Evolutionary conservation across 2,113 vertebrate species (phyloP).

Genomic region (Datnioides undecimradiatus): DNA sequence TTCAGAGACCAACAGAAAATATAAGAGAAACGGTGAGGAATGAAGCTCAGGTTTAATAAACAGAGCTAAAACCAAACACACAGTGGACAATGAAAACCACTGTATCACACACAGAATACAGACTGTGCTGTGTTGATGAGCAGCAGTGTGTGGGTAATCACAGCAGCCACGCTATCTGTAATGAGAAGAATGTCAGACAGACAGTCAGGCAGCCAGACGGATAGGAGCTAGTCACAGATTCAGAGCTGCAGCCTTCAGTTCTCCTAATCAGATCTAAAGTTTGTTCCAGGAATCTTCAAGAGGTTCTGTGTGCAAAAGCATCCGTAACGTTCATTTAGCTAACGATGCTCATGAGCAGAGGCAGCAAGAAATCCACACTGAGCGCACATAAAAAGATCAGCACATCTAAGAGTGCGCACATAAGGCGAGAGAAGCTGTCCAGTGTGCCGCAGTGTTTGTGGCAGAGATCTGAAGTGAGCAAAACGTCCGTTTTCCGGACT

Average conservation of each 20-base stretch:
- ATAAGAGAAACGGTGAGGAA: neutral
- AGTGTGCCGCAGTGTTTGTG: neutral
- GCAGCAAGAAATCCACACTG: conserved; percentile 7
- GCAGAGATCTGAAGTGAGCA: neutral
- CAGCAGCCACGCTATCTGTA: conserved; percentile 57
- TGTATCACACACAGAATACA: conserved; percentile 25
- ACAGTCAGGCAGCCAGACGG: conserved; percentile 26
- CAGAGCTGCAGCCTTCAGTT: neutral
- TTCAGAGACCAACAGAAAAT: neutral
- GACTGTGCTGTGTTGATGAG: conserved; percentile 52
- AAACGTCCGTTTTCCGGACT: neutral
- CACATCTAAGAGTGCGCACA: neutral
- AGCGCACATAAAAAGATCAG: neutral
- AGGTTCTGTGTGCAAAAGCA: neutral
- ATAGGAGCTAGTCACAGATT: conserved; percentile 17
- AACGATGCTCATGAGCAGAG: neutral
- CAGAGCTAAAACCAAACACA: conserved; percentile 17
- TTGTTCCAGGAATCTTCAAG: conserved; percentile 16
- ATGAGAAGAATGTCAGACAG: conserved; percentile 59
- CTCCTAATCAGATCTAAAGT: neutral
- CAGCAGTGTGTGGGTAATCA: conserved; percentile 66
- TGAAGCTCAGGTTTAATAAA: conserved; percentile 20
- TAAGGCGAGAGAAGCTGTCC: neutral
- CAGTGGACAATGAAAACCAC: conserved; percentile 20
- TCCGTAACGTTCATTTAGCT: neutral